Base-by-base conservation (phyloP, 2,888 invertebrate species). In the Eupeodes luniger region DNA sequence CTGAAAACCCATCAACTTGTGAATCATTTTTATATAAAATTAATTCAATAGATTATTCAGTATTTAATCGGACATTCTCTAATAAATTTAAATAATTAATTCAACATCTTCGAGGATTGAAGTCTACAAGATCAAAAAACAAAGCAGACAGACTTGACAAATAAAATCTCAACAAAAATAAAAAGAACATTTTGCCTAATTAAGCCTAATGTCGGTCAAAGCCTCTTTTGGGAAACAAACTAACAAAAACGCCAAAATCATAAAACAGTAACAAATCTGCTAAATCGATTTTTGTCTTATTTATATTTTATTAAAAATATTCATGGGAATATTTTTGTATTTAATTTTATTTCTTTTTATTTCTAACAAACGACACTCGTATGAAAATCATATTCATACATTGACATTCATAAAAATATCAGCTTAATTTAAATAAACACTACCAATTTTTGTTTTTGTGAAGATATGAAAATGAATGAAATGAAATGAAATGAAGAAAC, bases 1-100 rank as follows among this genome's bases (percentile, higher is more conserved):
- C 14, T 1, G 40, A 75, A 57, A 66, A 34, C 61, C 67, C 55
- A 76, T 59, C 83, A 79, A 62, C 64, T 72, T 62, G 75, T 83
- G 84, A 76, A 84, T 87, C 79, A 76, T 84, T 83, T 75, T 61
- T 70, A 87, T 76, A 16, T 34, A 27, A 76, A 75, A 67, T 87
- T 80, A 80, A 87, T 87, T 84, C 72, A 64, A 49, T 49, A 40
- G 64, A 66, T 61, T 51, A 74, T 86, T 74, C 79, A 84, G 16
- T 16, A 87, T 87, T 57, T 70, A 80, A 87, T 61, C 86, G 64
- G 19, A 40, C 75, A 76, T 76, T 80, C 87, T 74, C 70, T 70
- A 16, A 64, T 67, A 84, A 87, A 87, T 84, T 87, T 76, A 87
- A 72, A 72, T 72, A 66, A 47, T 78, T 34, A 75, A 80, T 67